These are phyloP conservation scores for Limnephilus marmoratus DNA, from an alignment of 2,888 invertebrate genomes.

Conservation along the genomic window DNA sequence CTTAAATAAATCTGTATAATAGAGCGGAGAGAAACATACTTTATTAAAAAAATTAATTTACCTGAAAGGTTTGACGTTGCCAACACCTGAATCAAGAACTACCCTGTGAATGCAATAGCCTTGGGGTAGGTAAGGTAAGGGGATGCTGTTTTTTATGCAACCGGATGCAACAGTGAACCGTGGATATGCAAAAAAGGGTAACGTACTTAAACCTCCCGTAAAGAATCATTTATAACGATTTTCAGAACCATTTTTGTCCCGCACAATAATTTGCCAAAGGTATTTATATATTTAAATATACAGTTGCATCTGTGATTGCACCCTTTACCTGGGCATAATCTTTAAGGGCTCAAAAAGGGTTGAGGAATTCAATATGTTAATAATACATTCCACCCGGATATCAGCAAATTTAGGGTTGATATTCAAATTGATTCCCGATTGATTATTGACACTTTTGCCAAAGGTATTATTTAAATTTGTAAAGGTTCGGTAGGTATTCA, in stretches of 20 bases:
- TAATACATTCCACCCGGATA: conserved; percentile 58
- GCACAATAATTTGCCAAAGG: conserved; percentile 55
- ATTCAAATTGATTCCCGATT: conserved; percentile 63
- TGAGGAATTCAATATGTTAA: conserved; percentile 55
- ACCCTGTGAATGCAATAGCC: conserved; percentile 33
- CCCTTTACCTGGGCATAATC: conserved; percentile 56
- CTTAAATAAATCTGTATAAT: too few relatives aligned
- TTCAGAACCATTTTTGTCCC: conserved; percentile 49
- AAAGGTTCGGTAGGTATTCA: conserved; percentile 25
- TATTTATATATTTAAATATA: conserved; percentile 44
- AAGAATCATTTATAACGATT: conserved; percentile 45
- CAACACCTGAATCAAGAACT: conserved; percentile 17
- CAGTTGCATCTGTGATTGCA: conserved; percentile 52
- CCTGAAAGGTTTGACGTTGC: neutral
- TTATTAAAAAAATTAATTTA: neutral
- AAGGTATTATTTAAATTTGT: conserved; percentile 42
- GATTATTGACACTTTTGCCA: conserved; percentile 63
- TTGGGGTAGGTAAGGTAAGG: conserved; percentile 26
- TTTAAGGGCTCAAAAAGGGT: conserved; percentile 49
- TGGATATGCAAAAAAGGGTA: conserved; percentile 58
- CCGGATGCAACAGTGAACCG: conserved; percentile 46
- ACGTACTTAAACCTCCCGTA: conserved; percentile 26
- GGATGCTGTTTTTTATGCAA: conserved; percentile 56
- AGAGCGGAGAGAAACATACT: too few relatives aligned
- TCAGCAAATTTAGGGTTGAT: conserved; percentile 44